phyloP scores from a whole-genome alignment of 2,113 vertebrate genomes.

The Pavo muticus region DNA sequence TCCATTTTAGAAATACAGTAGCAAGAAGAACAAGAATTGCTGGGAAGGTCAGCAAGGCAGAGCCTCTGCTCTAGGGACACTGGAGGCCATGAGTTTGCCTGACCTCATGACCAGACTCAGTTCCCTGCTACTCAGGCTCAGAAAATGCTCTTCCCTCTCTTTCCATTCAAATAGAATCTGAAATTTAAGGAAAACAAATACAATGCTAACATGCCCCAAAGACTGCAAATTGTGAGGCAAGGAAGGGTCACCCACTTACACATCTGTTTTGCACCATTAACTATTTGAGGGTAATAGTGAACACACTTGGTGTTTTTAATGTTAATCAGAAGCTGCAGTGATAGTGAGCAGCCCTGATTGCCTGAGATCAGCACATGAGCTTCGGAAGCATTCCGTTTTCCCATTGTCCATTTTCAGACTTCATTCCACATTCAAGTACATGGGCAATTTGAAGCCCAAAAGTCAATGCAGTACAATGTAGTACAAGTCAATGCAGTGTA shows the following conservation, averaged over 20 bases:
- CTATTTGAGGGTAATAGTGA: not conserved
- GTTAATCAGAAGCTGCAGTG: not conserved
- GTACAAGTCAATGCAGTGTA: not conserved
- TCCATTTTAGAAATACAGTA: not conserved
- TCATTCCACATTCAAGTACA: not conserved
- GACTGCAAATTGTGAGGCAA: not conserved
- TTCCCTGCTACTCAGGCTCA: not conserved
- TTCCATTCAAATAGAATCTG: not conserved
- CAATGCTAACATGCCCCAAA: not conserved
- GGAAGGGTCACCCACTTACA: not conserved
- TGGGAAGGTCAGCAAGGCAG: not conserved
- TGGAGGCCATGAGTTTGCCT: not conserved
- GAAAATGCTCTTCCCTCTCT: not conserved
- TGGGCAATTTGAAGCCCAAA: not conserved
- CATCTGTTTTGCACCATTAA: not conserved
- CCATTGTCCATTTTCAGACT: not conserved
- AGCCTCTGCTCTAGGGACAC: not conserved
- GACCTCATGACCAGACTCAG: accelerated
- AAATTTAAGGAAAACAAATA: not conserved
- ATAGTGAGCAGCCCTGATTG: not conserved
- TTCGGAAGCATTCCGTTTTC: not conserved
- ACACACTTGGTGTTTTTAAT: not conserved
- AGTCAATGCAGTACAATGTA: not conserved
- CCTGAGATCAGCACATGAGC: not conserved
- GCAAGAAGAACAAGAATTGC: not conserved